Base-by-base conservation (phyloP, 2,797 vertebrate species). In the Chelidonichthys spinosus region DNA sequence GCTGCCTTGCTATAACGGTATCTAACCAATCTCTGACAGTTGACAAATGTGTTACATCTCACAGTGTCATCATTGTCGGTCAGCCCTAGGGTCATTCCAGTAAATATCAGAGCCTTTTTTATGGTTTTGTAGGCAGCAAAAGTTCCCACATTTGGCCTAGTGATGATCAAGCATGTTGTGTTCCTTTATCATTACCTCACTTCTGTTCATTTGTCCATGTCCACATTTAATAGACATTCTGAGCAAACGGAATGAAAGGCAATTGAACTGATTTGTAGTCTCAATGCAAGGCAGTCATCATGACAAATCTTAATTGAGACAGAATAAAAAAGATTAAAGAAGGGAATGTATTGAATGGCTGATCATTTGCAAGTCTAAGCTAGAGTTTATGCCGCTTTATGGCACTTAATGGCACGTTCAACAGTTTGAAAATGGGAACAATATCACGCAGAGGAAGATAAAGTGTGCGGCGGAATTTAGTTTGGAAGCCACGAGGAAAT, bases 401-500 rank as follows among this genome's bases (percentile, higher is more conserved):
- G 47, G 71, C 7, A 11, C 56, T 62, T 47, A 25, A 46, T 14
- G 60, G 56, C 60, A 40, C 35, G 11, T 73, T 72, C 43, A 64
- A 44, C 70, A 3, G 40, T 58, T 46, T 52, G 43, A 56, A 39
- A 70, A 77, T 32, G 53, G 55, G 47, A 74, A 6, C 3, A 63
- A 66, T 63, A 18, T 63, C 7, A 67, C 3, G 67, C 66, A 50
- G 53, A 32, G 35, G n/a, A 39, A 50, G 74, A 60, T 64, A 32
- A 58, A 77, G 54, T n/a, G 47, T 64, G 59, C 2, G 2, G 39
- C 0, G 7, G 60, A 70, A 62, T 62, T 63, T 4, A 63, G 61
- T 67, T 66, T 3, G 25, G 44, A 68, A 77, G 67, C 36, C 40
- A 33, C 1, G 47, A 62, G 68, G 54, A 78, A 44, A 72, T 73